These are phyloP conservation scores for Meloe dianella DNA, from an alignment of 2,888 invertebrate species.

Conservation along the genomic window DNA sequence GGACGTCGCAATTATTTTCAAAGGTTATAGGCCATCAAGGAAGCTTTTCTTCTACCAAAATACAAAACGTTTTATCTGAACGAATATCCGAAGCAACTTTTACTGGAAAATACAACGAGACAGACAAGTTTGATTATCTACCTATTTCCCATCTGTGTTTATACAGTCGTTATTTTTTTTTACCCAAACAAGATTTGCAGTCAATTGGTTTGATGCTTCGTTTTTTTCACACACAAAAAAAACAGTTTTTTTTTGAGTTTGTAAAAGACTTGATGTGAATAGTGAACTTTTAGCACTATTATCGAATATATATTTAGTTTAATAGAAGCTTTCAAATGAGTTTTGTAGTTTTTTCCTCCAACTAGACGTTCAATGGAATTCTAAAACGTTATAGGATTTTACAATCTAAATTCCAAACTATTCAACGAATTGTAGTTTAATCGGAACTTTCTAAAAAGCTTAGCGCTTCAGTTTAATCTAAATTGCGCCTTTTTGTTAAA, in stretches of 20 bases:
- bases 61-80: constrained; percentile 9
- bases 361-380: neutral
- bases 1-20: constrained; percentile 11
- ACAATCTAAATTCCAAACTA: constrained; percentile 4
- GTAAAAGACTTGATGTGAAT: neutral
- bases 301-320: neutral
- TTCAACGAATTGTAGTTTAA: neutral
- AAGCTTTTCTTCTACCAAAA: neutral
- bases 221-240: neutral
- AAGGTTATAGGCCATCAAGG: constrained; percentile 12
- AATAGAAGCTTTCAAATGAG: neutral
- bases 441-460: neutral
- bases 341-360: neutral
- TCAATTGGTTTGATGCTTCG: neutral
- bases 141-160: constrained; percentile 3
- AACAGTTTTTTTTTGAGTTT: neutral
- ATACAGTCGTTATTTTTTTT: constrained; percentile 5
- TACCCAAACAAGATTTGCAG: neutral
- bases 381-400: neutral
- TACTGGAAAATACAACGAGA: neutral
- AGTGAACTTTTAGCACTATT: neutral
- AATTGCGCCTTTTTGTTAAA: neutral
- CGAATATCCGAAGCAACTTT: neutral
- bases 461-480: neutral
- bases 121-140: neutral